Base-by-base conservation (phyloP, 1,140 invertebrate genomes). In the Neotoxoptera formosana region DNA sequence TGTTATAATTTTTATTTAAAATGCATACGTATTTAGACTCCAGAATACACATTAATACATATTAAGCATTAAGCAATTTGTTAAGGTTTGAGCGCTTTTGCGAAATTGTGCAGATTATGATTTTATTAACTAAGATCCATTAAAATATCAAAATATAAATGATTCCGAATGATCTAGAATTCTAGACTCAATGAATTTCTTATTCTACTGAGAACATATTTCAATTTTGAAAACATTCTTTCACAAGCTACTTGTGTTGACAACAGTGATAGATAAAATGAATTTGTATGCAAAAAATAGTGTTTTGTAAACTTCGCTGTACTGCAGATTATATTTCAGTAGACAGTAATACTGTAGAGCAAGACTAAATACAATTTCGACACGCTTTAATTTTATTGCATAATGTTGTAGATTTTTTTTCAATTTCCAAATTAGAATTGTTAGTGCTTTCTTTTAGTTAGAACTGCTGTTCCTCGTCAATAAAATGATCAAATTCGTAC, bases 241-340 rank as follows among this genome's bases (percentile, higher is more conserved):
- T 84, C 81, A 84, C 36, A 84, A 41, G 21, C 81, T 36, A 84
- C 36, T 45, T 84, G 20, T 36, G 36, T 45, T 84, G 36, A 84
- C 20, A 21, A 84, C 20, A 84, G 34, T 84, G 36, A 36, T 84
- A 84, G 34, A n/a, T n/a, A n/a, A n/a, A 21, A 84, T 41, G 36
- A 84, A 84, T 84, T 84, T 84, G 34, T 84, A 84, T 84, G 36
- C 36, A 84, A 84, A 84, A 84, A 84, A 45, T 45, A 84, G 36
- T 84, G 81, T 41, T 20, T 84, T 41, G 81, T 84, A 84, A 84
- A 7, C 17, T 83, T 45, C 1, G 20, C 21, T 84, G 20, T 84
- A 84, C n/a, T n/a, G n/a, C 34, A 84, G 34, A 84, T 45, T 84
- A 45, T 84, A 84, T 36, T 84, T 84, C 7, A 84, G 34, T 36